Conservation (phyloP, 2,797 vertebrate species). For the Enteromius paludinosus region DNA sequence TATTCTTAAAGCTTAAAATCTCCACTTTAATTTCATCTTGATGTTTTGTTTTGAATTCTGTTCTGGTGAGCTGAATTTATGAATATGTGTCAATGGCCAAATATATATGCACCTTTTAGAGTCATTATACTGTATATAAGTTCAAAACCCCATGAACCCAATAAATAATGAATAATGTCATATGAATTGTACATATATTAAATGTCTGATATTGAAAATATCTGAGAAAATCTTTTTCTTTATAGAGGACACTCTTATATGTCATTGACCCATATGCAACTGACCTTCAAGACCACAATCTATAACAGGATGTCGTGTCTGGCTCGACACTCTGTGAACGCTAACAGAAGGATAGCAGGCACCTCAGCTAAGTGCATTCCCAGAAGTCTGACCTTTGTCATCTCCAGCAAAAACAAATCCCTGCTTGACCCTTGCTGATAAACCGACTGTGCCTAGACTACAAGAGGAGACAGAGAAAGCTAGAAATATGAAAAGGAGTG, state of each 20-base stretch:
- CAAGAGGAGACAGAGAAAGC: conserved; percentile 58
- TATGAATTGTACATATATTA: not conserved
- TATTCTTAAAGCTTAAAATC: no score
- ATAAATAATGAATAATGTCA: not conserved
- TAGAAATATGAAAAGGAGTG: conserved; percentile 37
- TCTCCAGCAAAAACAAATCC: conserved; percentile 70
- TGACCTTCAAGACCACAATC: conserved; percentile 46
- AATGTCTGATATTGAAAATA: not conserved
- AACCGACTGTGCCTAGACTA: conserved; percentile 75
- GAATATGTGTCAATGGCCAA: not conserved
- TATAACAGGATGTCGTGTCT: conserved; percentile 62
- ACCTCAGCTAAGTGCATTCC: conserved; percentile 82
- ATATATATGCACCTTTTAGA: not conserved
- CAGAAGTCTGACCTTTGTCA: conserved; percentile 65
- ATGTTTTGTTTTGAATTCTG: no score
- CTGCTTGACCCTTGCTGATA: conserved; percentile 81
- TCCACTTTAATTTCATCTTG: no score
- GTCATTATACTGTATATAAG: not conserved
- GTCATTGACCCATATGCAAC: conserved; percentile 46
- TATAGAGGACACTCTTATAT: not conserved
- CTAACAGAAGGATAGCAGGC: conserved; percentile 75
- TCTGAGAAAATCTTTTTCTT: not conserved
- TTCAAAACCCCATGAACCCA: not conserved
- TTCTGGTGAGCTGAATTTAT: not conserved
- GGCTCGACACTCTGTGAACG: conserved; percentile 67